phyloP scores from a whole-genome alignment of 1,140 invertebrate genomes.

The Papilio xuthus region DNA sequence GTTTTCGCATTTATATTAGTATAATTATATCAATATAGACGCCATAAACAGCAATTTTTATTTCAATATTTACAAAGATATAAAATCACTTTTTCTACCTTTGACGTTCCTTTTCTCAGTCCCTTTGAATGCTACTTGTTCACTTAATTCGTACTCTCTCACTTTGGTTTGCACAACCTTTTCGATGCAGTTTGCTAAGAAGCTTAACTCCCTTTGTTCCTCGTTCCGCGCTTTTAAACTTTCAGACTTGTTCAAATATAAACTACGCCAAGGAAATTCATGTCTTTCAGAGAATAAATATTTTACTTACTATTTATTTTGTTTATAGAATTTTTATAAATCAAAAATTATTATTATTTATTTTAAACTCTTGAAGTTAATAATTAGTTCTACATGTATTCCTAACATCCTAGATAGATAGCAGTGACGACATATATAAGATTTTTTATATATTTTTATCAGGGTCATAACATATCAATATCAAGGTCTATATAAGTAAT shows the following conservation, averaged over 20 bases:
- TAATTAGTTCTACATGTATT: no score
- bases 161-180: background rate
- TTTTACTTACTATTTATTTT: background rate
- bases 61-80: background rate
- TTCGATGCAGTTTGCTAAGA: constrained; percentile 4
- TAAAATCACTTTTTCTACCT: background rate
- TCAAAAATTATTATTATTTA: no score
- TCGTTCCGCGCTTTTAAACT: constrained; percentile 1
- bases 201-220: constrained; percentile 6
- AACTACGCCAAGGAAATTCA: background rate
- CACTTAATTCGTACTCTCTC: background rate
- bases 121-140: background rate
- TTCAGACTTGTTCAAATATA: constrained; percentile 7
- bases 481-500: no score
- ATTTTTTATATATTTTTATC: no score
- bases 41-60: background rate
- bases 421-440: no score
- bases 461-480: no score
- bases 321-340: no score
- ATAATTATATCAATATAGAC: no score
- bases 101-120: background rate
- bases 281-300: background rate
- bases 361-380: no score
- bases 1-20: no score
- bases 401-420: no score